These are phyloP conservation scores for Plagodis pulveraria DNA, from an alignment of 2,888 invertebrate genomes.

Conservation along the genomic window DNA sequence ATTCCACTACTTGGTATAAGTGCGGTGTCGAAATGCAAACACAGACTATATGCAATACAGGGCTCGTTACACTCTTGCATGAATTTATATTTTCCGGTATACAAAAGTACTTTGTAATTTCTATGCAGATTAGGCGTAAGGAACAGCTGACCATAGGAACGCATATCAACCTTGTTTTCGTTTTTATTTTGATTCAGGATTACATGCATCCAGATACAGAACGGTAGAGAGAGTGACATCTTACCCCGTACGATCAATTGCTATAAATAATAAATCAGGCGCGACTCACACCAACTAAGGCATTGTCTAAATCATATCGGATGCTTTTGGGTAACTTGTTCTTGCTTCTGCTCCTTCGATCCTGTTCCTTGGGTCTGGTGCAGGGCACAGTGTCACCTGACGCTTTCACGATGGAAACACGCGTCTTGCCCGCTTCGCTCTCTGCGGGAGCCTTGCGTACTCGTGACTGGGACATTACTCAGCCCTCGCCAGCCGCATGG, in stretches of 20 bases:
- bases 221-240: too few relatives aligned
- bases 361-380: slow-evolving; percentile 36
- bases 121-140: too few relatives aligned
- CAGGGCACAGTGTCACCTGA: slow-evolving; percentile 40
- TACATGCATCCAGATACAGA: too few relatives aligned
- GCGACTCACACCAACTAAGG: slow-evolving; percentile 69
- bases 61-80: too few relatives aligned
- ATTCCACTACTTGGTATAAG: too few relatives aligned
- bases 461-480: slow-evolving; percentile 55
- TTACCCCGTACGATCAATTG: slow-evolving; percentile 5
- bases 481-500: slow-evolving; percentile 32
- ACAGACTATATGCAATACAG: too few relatives aligned
- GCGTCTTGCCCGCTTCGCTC: slow-evolving; percentile 28
- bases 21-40: too few relatives aligned
- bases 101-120: too few relatives aligned
- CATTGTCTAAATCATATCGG: slow-evolving; percentile 73
- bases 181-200: too few relatives aligned
- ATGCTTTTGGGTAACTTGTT: slow-evolving; percentile 65
- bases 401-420: slow-evolving; percentile 37
- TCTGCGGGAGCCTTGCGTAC: slow-evolving; percentile 41
- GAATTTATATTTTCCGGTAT: too few relatives aligned
- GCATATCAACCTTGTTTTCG: too few relatives aligned
- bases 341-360: slow-evolving; percentile 51
- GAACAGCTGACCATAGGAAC: too few relatives aligned
- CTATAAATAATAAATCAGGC: slow-evolving; percentile 19